Conservation (phyloP, 1,140 invertebrate genomes). For the Cydia splendana region DNA sequence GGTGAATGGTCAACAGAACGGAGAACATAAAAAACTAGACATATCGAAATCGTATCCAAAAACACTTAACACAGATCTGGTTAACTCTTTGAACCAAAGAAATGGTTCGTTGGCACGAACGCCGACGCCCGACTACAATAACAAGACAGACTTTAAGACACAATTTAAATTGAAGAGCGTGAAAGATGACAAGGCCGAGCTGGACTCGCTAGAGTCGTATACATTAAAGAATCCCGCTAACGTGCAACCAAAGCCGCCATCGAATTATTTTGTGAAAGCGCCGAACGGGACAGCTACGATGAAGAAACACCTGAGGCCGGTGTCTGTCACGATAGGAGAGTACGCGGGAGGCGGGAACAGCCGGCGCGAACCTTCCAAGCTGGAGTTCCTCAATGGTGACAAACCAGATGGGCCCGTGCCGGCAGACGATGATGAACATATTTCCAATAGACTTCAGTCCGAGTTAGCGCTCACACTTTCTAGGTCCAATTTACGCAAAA, state of each 20-base stretch:
- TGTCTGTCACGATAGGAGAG: conserved; percentile 85
- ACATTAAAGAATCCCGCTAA: conserved; percentile 83
- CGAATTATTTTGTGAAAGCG: conserved; percentile 83
- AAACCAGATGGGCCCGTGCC: conserved; percentile 60
- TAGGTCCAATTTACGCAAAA: conserved; percentile 85
- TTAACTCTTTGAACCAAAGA: conserved; percentile 52
- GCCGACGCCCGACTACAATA: conserved; percentile 83
- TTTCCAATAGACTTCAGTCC: conserved; percentile 84
- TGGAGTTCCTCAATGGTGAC: conserved; percentile 83
- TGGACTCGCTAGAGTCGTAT: conserved; percentile 87
- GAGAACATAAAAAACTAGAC: conserved; percentile 43
- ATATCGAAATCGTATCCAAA: conserved; percentile 43
- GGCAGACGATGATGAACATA: conserved; percentile 69
- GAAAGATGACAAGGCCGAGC: conserved; percentile 78
- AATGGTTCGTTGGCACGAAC: conserved; percentile 70
- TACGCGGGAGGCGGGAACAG: conserved; percentile 81
- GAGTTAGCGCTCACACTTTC: conserved; percentile 87
- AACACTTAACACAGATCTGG: conserved; percentile 48
- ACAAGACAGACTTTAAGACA: conserved; percentile 59
- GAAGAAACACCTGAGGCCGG: conserved; percentile 75
- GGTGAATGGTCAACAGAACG: conserved; percentile 61
- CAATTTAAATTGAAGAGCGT: conserved; percentile 79
- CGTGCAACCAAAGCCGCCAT: conserved; percentile 82
- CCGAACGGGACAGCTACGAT: conserved; percentile 74
- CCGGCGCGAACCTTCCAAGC: conserved; percentile 83